A percentile compares a stretch with the other conserved stretches of the same genome.
These are phyloP conservation scores for Origma solitaria DNA, from an alignment of 2,113 vertebrate genomes.

Conservation along the genomic window DNA sequence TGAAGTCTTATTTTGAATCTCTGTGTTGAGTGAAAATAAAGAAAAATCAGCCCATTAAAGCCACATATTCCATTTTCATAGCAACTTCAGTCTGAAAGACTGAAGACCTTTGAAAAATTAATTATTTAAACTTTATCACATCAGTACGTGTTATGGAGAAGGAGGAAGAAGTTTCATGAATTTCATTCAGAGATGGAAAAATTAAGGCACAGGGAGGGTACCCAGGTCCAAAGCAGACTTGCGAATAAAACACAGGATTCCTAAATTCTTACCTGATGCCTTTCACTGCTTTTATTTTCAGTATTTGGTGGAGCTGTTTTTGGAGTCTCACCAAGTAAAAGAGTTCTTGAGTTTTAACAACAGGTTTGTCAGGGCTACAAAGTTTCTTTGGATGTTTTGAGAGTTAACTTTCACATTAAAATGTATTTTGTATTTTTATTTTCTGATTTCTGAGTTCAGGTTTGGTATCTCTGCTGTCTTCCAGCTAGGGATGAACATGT, in stretches of 20 bases:
- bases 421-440: background rate
- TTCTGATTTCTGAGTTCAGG: background rate
- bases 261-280: background rate
- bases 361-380: background rate
- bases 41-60: background rate
- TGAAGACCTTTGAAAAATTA: background rate
- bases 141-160: accelerated
- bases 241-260: background rate
- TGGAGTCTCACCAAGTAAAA: background rate
- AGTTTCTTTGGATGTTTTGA: background rate
- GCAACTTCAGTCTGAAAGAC: background rate
- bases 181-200: background rate
- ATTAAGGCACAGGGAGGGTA: background rate
- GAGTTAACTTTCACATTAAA: background rate
- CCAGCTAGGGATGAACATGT: background rate
- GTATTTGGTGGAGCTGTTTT: background rate
- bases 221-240: background rate
- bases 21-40: background rate
- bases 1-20: background rate
- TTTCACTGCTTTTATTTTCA: background rate
- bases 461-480: background rate
- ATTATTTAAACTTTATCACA: background rate
- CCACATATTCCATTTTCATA: background rate
- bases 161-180: background rate
- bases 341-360: background rate